phyloP scores from a whole-genome alignment of 2,113 vertebrate species.

The Sphaerodactylus townsendi region DNA sequence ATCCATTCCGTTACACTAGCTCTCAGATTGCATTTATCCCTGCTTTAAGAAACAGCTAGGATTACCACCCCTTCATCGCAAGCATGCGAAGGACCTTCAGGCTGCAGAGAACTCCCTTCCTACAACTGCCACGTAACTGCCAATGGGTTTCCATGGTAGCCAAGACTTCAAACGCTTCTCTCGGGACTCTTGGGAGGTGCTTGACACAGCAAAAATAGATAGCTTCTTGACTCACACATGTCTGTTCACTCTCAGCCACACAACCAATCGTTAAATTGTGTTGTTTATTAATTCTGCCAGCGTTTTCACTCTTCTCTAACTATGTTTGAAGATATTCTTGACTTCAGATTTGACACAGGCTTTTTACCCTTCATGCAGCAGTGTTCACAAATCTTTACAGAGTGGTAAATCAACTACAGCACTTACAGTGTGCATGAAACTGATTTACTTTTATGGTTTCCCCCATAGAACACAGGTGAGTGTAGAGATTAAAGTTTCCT shows the following conservation, averaged over 20 bases:
- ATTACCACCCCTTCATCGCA: not conserved
- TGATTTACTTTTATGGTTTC: not conserved
- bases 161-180: constrained; percentile 29
- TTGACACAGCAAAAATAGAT: constrained; percentile 31
- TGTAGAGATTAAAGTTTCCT: not conserved
- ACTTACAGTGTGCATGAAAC: not conserved
- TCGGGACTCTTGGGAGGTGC: constrained; percentile 13
- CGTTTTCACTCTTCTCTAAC: not conserved
- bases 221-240: constrained; percentile 22
- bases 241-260: constrained; percentile 33
- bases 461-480: not conserved
- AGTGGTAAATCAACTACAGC: not conserved
- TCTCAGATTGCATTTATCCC: not conserved
- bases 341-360: not conserved
- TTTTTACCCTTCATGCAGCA: not conserved
- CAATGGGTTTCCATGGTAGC: constrained; percentile 25
- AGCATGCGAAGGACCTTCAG: not conserved
- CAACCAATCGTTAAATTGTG: constrained; percentile 14
- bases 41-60: not conserved
- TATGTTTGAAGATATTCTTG: not conserved
- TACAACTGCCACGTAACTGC: not conserved
- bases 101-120: not conserved
- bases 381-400: not conserved
- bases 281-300: constrained; percentile 19
- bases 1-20: no score